Evolutionary conservation across 2,113 vertebrate genomes (phyloP).

Genomic region (Acrocephalus arundinaceus): DNA sequence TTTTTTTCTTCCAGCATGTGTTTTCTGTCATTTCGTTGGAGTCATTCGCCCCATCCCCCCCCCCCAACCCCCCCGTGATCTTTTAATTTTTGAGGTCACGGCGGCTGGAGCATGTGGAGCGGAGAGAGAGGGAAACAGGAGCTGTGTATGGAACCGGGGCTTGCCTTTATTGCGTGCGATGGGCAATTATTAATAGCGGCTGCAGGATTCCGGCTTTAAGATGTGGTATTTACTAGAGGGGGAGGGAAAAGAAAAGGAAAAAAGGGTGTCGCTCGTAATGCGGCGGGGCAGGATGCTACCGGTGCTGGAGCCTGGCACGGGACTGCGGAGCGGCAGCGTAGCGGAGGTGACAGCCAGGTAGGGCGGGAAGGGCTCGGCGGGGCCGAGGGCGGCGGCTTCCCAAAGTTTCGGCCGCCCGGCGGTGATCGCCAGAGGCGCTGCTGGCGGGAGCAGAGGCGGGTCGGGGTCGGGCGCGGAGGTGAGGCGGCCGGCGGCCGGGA

Average conservation of each 20-base stretch:
- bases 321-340: background rate
- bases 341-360: background rate
- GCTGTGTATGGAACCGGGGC: background rate
- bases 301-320: background rate
- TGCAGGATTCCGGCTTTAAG: background rate
- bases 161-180: background rate
- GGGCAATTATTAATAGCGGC: conserved; percentile 7
- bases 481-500: background rate
- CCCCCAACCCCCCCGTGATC: background rate
- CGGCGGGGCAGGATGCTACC: background rate
- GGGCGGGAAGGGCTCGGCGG: background rate
- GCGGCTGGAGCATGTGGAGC: conserved; percentile 1
- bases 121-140: background rate
- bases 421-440: background rate
- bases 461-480: background rate
- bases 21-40: conserved; percentile 20
- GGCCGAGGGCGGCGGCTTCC: background rate
- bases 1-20: background rate
- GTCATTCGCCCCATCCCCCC: background rate
- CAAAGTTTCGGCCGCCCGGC: background rate
- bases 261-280: background rate
- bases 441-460: background rate
- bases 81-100: conserved; percentile 41
- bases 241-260: background rate
- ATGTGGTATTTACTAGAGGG: background rate